Evolutionary conservation across 1,140 invertebrate genomes (phyloP).

Genomic region (Vanessa tameamea): DNA sequence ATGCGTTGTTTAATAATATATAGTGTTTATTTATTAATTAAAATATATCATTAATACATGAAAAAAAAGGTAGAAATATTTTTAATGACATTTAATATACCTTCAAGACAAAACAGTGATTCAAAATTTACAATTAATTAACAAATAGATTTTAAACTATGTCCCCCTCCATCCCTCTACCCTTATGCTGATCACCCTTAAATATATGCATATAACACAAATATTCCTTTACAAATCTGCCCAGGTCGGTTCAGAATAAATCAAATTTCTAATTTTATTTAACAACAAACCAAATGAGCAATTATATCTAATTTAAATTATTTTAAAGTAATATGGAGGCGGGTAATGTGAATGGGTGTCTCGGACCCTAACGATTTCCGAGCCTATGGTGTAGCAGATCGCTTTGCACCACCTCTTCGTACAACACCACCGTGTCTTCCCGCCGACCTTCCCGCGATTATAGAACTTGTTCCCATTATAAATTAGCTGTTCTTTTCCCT

Average conservation of each 20-base stretch:
- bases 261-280: too few species aligned
- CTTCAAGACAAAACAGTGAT: not conserved
- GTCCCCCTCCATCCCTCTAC: too few species aligned
- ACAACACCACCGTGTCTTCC: slow-evolving; percentile 53
- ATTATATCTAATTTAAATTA: not conserved
- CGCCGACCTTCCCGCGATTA: slow-evolving; percentile 32
- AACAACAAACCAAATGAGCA: too few species aligned
- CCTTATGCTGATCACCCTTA: too few species aligned
- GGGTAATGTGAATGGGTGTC: slow-evolving; percentile 41
- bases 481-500: slow-evolving; percentile 44
- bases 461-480: slow-evolving; percentile 48
- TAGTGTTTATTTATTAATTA: too few species aligned
- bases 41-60: too few species aligned
- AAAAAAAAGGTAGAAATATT: too few species aligned
- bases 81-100: not conserved
- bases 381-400: slow-evolving; percentile 39
- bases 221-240: too few species aligned
- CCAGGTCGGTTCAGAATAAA: too few species aligned
- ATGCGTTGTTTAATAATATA: not conserved
- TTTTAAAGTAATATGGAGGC: not conserved
- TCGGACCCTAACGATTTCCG: slow-evolving; percentile 33
- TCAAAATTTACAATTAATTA: not conserved
- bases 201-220: too few species aligned
- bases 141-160: too few species aligned
- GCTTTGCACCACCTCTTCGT: slow-evolving; percentile 50